phyloP scores from a whole-genome alignment of 2,797 vertebrate species.

The Notolabrus celidotus region DNA sequence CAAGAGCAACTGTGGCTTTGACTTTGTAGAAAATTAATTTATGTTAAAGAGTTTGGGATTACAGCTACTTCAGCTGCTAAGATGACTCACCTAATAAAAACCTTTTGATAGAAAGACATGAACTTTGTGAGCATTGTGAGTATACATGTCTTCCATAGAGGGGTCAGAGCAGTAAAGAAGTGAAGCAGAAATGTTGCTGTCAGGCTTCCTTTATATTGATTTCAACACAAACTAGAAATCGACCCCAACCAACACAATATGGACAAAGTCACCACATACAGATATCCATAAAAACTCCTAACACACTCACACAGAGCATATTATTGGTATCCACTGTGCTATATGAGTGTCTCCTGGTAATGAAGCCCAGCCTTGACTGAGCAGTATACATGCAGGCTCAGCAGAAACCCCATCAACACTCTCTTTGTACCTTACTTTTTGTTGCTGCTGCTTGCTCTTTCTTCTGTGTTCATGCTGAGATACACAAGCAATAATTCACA shows the following conservation, averaged over 20 bases:
- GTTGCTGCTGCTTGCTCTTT: conserved; percentile 33
- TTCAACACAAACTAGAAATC: not conserved
- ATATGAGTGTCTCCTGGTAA: conserved; percentile 63
- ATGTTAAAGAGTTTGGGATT: not conserved
- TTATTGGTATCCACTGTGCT: conserved; percentile 64
- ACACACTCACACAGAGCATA: conserved; percentile 72
- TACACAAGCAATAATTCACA: conserved; percentile 21
- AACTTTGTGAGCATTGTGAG: not conserved
- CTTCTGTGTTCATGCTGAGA: conserved; percentile 16
- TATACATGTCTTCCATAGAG: not conserved
- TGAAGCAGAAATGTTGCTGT: no score
- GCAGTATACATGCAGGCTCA: conserved; percentile 48
- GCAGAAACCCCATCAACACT: conserved; percentile 48
- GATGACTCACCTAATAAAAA: not conserved
- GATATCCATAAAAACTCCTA: conserved; percentile 39
- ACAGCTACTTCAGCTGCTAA: not conserved
- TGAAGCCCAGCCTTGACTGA: conserved; percentile 70
- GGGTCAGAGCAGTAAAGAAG: no score
- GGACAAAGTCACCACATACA: not conserved
- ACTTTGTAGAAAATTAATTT: not conserved
- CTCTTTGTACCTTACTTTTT: conserved; percentile 30
- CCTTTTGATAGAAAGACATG: not conserved
- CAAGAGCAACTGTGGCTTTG: not conserved
- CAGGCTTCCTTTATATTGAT: not conserved
- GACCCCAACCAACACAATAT: not conserved